phyloP scores from a whole-genome alignment of 2,888 invertebrate genomes.

The Drosophila barbarae region DNA sequence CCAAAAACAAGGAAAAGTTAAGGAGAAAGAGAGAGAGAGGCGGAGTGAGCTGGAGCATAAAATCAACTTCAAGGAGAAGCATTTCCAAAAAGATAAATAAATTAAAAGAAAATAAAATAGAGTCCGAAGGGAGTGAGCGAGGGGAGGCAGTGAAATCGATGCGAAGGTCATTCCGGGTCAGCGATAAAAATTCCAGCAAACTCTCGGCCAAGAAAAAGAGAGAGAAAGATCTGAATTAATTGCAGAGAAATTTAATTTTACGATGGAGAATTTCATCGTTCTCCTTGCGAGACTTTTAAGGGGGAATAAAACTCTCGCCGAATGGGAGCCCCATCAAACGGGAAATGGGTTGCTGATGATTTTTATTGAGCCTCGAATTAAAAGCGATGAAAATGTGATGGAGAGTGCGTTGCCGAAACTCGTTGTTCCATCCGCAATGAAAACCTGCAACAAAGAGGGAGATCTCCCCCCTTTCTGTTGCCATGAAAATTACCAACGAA shows the following conservation, averaged over 20 bases:
- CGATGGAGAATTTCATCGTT: slow-evolving; percentile 27
- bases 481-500: slow-evolving; percentile 34
- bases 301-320: slow-evolving; percentile 18
- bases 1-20: slow-evolving; percentile 11
- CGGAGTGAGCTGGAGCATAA: slow-evolving; percentile 12
- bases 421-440: slow-evolving; percentile 3
- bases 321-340: slow-evolving; percentile 27
- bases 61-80: slow-evolving; percentile 25
- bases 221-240: slow-evolving; percentile 40
- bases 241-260: slow-evolving; percentile 39
- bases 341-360: slow-evolving; percentile 28
- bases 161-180: slow-evolving; percentile 36
- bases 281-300: slow-evolving; percentile 21
- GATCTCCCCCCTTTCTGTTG: neutral
- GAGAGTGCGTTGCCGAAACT: slow-evolving; percentile 13
- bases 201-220: neutral
- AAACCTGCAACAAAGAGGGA: slow-evolving; percentile 30
- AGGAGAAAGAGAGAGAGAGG: slow-evolving; percentile 1
- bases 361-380: slow-evolving; percentile 31
- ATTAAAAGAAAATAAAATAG: slow-evolving; percentile 36
- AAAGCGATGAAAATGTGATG: slow-evolving; percentile 25
- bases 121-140: neutral
- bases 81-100: slow-evolving; percentile 36
- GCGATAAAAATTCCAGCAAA: slow-evolving; percentile 39
- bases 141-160: slow-evolving; percentile 33